Percentiles rank a stretch among this genome's conserved stretches.
phyloP scores from a whole-genome alignment of 2,888 invertebrate genomes.

The Apoderus coryli region DNA sequence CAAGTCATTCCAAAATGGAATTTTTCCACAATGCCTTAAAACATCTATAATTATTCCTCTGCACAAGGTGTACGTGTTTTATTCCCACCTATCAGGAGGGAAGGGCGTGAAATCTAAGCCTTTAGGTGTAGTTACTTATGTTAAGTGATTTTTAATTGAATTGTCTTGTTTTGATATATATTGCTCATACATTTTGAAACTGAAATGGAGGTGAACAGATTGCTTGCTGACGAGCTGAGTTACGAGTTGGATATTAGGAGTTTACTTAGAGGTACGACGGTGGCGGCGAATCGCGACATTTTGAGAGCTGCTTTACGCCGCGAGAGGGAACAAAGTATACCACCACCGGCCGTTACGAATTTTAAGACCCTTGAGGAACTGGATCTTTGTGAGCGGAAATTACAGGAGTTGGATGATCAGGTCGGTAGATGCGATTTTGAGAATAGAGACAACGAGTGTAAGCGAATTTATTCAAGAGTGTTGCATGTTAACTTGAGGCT shows the following conservation, averaged over 20 bases:
- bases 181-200: too few species aligned
- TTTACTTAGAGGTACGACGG: not conserved
- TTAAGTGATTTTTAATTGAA: too few species aligned
- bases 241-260: constrained; percentile 1
- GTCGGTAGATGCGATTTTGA: not conserved
- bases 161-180: too few species aligned
- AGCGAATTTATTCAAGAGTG: not conserved
- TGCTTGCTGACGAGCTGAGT: not conserved
- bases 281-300: not conserved
- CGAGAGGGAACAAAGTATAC: not conserved
- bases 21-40: too few species aligned
- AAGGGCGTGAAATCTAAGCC: too few species aligned
- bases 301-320: not conserved
- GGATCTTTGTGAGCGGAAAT: not conserved
- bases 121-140: too few species aligned
- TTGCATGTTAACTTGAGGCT: constrained; percentile 1
- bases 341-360: constrained; percentile 1
- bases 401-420: not conserved
- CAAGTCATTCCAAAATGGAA: too few species aligned
- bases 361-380: not conserved
- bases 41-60: too few species aligned
- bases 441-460: not conserved
- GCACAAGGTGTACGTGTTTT: too few species aligned
- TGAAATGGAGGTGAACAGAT: constrained; percentile 1
- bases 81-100: too few species aligned